Evolutionary conservation across 2,113 vertebrate species (phyloP).

Genomic region (Peromyscus maniculatus): DNA sequence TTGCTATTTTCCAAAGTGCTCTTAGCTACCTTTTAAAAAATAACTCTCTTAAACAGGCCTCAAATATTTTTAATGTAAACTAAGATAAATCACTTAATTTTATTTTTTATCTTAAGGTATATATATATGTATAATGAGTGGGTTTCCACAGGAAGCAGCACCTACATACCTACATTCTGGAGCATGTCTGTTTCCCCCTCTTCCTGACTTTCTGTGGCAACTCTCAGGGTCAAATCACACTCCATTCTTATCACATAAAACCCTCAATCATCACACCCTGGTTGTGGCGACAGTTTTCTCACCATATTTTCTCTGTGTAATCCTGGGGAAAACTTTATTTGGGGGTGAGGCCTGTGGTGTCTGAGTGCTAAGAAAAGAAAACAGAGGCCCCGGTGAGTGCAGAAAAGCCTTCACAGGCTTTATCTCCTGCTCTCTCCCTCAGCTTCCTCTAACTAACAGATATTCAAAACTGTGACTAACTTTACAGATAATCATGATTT

Average conservation of each 20-base stretch:
- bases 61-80: conserved; percentile 82
- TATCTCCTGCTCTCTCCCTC: neutral
- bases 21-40: conserved; percentile 79
- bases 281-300: neutral
- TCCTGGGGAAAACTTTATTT: conserved; percentile 7
- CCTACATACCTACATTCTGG: conserved; percentile 1
- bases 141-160: neutral
- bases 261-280: neutral
- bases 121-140: neutral
- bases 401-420: neutral
- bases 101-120: conserved; percentile 32
- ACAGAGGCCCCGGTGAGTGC: neutral
- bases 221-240: neutral
- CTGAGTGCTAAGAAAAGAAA: conserved; percentile 1
- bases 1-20: conserved; percentile 85
- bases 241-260: conserved; percentile 24
- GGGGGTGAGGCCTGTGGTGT: neutral
- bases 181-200: neutral
- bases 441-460: neutral
- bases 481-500: neutral
- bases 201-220: conserved; percentile 44
- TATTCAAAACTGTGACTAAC: neutral
- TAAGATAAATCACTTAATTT: conserved; percentile 74
- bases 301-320: conserved; percentile 10
- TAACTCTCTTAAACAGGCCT: conserved; percentile 79